Base-by-base conservation (phyloP, 2,113 vertebrate genomes). In the Pseudopodoces humilis region DNA sequence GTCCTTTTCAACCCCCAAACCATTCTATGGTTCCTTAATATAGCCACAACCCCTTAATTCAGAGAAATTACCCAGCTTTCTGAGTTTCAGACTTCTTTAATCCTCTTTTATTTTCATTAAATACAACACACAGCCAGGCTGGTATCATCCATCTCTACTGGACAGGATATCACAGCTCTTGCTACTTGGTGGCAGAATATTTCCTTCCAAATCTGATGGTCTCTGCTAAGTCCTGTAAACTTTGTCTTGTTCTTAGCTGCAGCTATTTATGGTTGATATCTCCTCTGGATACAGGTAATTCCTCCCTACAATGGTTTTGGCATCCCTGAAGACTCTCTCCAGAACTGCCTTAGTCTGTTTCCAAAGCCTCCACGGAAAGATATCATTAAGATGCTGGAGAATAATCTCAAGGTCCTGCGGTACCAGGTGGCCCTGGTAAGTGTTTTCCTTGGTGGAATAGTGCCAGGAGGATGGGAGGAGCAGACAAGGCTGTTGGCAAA, bases 291-390 rank as follows among this genome's bases (percentile, higher is more conserved):
- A 75, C 95, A 99, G 99, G 97, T 97, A 58, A 93, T 99, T 91
- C 99, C 99, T 83, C 99, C 99, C 8, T 99, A 99, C 83, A 99
- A 99, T 41, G 99, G 99, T 37, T 99, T 98, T 65, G 99, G 99
- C 15, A 95, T 98, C 11, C 83, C 98, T 31, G 99, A 99, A 88
- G 99, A 99, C 92, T 99, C 99, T 25, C 97, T 98, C 67, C 99
- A 99, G 97, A 99, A 99, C 75, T 99, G 99, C 93, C 98, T 98
- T 47, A 97, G 96, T 82, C 97, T 99, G 62, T 63, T 99, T 87
- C 99, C 99, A 37, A 95, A 98, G 84, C 98, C 98, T 33, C 99
- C 99, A 13, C 97, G 93, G 94, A 99, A 98, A 94, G 97, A 99
- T 10, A 4, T 99, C 33, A 39, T 98, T 23, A 99, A 99, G 97